These are phyloP conservation scores for Choristoneura fumiferana DNA, from an alignment of 1,140 invertebrate species.

Conservation along the genomic window DNA sequence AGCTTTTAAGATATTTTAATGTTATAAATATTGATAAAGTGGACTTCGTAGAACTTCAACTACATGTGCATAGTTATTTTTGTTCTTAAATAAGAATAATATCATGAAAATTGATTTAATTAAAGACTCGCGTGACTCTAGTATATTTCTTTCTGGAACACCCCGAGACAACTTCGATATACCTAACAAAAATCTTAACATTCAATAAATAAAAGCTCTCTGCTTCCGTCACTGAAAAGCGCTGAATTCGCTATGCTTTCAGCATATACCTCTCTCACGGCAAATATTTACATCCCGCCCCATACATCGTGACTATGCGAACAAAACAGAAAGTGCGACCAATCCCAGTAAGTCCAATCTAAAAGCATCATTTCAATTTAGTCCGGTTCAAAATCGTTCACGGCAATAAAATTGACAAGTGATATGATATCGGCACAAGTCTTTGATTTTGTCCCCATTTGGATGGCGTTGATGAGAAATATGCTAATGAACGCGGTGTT, in stretches of 20 bases:
- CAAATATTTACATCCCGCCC: constrained; percentile 50
- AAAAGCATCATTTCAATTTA: constrained; percentile 22
- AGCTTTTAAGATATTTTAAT: too few relatives aligned
- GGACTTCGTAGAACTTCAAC: too few relatives aligned
- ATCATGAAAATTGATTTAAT: too few relatives aligned
- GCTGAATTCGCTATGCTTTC: constrained; percentile 23
- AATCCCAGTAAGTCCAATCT: background rate
- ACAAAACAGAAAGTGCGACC: constrained; percentile 30
- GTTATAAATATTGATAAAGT: too few relatives aligned
- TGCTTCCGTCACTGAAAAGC: constrained; percentile 6
- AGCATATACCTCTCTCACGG: constrained; percentile 24
- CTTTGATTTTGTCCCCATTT: constrained; percentile 29
- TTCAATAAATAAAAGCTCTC: too few relatives aligned
- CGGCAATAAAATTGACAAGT: constrained; percentile 38
- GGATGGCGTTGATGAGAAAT: constrained; percentile 26
- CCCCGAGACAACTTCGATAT: too few relatives aligned
- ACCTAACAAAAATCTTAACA: too few relatives aligned
- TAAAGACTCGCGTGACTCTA: too few relatives aligned
- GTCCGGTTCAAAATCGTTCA: constrained; percentile 33
- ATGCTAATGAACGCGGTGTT: constrained; percentile 30
- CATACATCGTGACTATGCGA: constrained; percentile 39
- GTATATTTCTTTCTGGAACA: too few relatives aligned
- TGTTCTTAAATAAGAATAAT: too few relatives aligned
- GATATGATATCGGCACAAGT: constrained; percentile 26
- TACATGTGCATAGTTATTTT: too few relatives aligned